Percentiles rank a stretch among this genome's conserved stretches.
Evolutionary conservation across 2,113 vertebrate species (phyloP).

Genomic region (Theropithecus gelada): DNA sequence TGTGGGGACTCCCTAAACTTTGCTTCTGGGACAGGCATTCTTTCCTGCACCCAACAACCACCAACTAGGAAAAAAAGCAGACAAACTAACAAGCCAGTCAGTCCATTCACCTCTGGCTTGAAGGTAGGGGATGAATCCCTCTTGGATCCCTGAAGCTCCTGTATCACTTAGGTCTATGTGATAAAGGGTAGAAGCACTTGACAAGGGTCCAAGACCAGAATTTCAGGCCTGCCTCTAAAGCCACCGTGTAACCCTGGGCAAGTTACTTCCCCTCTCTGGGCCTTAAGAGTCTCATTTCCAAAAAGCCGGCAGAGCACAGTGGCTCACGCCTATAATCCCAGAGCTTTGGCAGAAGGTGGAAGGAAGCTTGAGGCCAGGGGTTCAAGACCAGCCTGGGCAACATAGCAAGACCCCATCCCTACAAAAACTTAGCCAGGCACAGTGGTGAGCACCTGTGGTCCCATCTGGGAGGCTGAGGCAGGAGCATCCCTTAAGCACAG

Average conservation of each 20-base stretch:
- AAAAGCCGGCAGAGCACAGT: neutral
- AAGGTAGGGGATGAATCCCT: fast-evolving
- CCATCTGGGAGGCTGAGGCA: too few species aligned
- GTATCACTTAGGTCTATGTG: neutral
- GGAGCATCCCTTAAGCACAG: too few species aligned
- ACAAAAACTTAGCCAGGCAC: too few species aligned
- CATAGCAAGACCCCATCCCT: too few species aligned
- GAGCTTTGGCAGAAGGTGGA: too few species aligned
- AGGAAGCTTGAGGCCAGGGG: too few species aligned
- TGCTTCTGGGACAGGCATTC: neutral
- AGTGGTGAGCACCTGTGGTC: too few species aligned
- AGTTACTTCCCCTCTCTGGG: neutral
- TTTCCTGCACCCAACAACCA: neutral
- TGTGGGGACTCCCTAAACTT: neutral
- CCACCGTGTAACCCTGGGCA: neutral
- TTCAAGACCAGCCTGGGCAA: too few species aligned
- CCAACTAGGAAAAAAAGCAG: neutral
- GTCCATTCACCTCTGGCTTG: neutral
- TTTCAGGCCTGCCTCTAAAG: neutral
- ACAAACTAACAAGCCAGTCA: neutral
- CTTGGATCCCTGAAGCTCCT: neutral
- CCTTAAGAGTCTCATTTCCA: neutral
- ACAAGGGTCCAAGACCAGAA: neutral
- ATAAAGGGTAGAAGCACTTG: too few species aligned
- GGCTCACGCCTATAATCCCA: too few species aligned